A percentile compares a stretch with the other conserved stretches of the same genome.
These are phyloP conservation scores for Sitta europaea DNA, from an alignment of 2,113 vertebrate species.

Conservation along the genomic window DNA sequence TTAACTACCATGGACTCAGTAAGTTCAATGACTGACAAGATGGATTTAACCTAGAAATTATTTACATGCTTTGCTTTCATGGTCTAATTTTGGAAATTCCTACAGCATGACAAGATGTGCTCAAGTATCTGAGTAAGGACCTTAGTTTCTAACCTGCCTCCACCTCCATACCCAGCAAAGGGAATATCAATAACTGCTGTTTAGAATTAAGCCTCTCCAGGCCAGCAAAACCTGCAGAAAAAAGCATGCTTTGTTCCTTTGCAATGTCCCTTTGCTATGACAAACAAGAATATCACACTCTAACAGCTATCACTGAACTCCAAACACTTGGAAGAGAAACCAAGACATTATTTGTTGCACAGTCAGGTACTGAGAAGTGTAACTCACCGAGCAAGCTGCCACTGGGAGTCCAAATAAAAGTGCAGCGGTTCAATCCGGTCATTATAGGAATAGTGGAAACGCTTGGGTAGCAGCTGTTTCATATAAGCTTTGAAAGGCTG, in stretches of 20 bases:
- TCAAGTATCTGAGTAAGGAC: not conserved
- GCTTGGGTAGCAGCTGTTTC: slow-evolving; percentile 90
- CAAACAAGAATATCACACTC: not conserved
- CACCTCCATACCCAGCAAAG: not conserved
- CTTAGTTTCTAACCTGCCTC: not conserved
- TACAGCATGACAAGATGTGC: not conserved
- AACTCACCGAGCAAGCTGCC: slow-evolving; percentile 92
- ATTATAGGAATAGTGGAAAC: slow-evolving; percentile 88
- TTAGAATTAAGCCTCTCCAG: not conserved
- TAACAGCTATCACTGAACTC: not conserved
- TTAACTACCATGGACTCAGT: not conserved
- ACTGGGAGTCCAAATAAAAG: slow-evolving; percentile 87
- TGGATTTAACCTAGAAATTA: not conserved
- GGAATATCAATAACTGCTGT: not conserved
- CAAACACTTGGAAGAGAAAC: not conserved
- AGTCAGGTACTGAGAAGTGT: not conserved
- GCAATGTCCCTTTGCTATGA: not conserved
- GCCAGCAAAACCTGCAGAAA: not conserved
- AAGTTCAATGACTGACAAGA: not conserved
- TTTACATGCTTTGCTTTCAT: not conserved
- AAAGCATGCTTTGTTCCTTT: not conserved
- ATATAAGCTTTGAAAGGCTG: slow-evolving; percentile 91
- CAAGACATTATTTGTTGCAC: not conserved
- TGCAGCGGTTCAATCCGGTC: slow-evolving; percentile 85
- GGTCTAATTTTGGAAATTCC: not conserved